These are phyloP conservation scores for Helostoma temminkii DNA, from an alignment of 2,797 vertebrate genomes.

Conservation along the genomic window DNA sequence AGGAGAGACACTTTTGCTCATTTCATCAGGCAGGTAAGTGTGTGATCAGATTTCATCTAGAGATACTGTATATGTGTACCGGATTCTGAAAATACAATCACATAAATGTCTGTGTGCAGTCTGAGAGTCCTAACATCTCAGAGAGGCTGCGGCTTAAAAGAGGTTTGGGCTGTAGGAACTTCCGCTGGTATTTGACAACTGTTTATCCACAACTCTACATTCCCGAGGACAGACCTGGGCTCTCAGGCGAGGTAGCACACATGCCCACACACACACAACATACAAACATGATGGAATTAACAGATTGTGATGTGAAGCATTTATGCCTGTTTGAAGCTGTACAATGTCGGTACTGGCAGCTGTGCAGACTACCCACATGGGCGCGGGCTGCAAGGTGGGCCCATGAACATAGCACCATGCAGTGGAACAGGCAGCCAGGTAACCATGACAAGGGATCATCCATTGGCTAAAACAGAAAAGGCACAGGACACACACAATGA, in stretches of 20 bases:
- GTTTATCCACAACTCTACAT: slow-evolving; percentile 87
- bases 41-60: not conserved
- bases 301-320: slow-evolving; percentile 21
- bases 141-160: slow-evolving; percentile 86
- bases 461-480: not conserved
- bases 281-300: slow-evolving; percentile 1
- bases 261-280: slow-evolving; percentile 10
- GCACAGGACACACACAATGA: not conserved
- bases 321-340: slow-evolving; percentile 84
- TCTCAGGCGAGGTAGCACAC: slow-evolving; percentile 74
- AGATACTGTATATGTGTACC: not conserved
- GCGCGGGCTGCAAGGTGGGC: slow-evolving; percentile 62
- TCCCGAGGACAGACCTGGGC: slow-evolving; percentile 74
- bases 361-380: slow-evolving; percentile 85
- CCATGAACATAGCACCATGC: slow-evolving; percentile 84
- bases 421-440: slow-evolving; percentile 87
- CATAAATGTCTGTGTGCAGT: slow-evolving; percentile 66
- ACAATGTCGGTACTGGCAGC: slow-evolving; percentile 85
- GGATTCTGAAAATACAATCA: not conserved
- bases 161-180: slow-evolving; percentile 86
- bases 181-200: slow-evolving; percentile 90
- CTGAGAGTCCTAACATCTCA: slow-evolving; percentile 84
- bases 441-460: slow-evolving; percentile 43
- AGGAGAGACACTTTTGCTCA: slow-evolving; percentile 85
- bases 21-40: slow-evolving; percentile 84